These are phyloP conservation scores for Hippocampus guttulatus DNA, from an alignment of 2,113 vertebrate genomes.

Conservation along the genomic window DNA sequence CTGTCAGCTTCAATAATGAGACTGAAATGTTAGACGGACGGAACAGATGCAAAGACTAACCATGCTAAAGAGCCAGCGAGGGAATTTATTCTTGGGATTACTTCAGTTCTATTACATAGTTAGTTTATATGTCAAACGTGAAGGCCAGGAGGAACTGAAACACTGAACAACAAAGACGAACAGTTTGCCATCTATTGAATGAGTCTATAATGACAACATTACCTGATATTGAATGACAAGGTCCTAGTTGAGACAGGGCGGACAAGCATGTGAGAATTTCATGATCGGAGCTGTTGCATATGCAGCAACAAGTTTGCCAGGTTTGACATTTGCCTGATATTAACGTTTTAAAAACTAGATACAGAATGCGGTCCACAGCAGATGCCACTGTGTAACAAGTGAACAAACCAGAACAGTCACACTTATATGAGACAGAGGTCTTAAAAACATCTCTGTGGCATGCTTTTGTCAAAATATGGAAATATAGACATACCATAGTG, in stretches of 20 bases:
- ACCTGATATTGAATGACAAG: too few relatives aligned
- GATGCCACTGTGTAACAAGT: too few relatives aligned
- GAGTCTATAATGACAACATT: too few relatives aligned
- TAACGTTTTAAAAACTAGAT: neutral
- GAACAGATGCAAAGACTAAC: slow-evolving; percentile 31
- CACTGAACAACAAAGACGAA: too few relatives aligned
- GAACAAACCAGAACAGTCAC: too few relatives aligned
- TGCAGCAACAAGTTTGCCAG: neutral
- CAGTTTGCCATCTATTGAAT: too few relatives aligned
- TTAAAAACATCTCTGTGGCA: too few relatives aligned
- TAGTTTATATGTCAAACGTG: too few relatives aligned
- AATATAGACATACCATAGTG: too few relatives aligned
- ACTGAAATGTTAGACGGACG: slow-evolving; percentile 44
- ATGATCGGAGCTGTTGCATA: neutral
- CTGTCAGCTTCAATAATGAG: slow-evolving; percentile 51
- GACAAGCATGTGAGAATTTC: neutral
- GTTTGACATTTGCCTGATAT: neutral
- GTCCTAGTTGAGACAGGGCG: neutral
- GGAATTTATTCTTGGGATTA: slow-evolving; percentile 2
- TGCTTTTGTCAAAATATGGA: too few relatives aligned
- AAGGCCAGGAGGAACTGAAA: too few relatives aligned
- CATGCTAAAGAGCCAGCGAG: slow-evolving; percentile 5
- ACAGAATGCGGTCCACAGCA: neutral
- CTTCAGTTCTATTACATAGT: neutral
- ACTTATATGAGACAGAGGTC: too few relatives aligned